Base-by-base conservation (phyloP, 1,140 invertebrate genomes). In the Papilio polytes region DNA sequence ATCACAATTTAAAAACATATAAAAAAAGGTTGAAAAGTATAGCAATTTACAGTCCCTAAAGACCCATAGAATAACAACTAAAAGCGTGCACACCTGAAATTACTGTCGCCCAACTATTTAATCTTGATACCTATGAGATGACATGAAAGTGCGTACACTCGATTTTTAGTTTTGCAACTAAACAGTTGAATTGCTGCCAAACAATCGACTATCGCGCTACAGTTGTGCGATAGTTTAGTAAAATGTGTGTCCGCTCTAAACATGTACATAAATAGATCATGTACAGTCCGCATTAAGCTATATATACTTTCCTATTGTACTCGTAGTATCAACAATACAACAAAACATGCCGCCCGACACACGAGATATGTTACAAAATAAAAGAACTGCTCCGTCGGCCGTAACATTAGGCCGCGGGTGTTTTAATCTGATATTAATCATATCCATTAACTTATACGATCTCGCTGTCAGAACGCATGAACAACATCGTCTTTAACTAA, bases 391-490 rank as follows among this genome's bases (percentile, higher is more conserved):
- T 31, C 63, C 63, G 12, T 13, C 63, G 26, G 26, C 3, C 26
- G 20, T 36, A 70, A 70, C 63, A 70, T 70, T 70, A 70, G 26
- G 63, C 63, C 63, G 63, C 63, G 63, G 63, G 63, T 70, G 63
- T 70, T 70, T 70, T 70, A 70, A 70, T 70, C 63, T 70, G 63
- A 70, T 70, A 66, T 66, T 66, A 66, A 66, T 66, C 22, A 26
- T 26, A 70, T 70, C 63, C 63, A 70, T 70, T 70, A 70, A 70
- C 63, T 70, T 70, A 70, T 70, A 70, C 63, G 26, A 70, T 70
- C 63, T 70, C 22, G 9, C 26, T 70, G 63, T 70, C 63, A 70
- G 63, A 70, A 70, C 26, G 63, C 12, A 70, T 70, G 63, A 70
- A 31, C 63, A 31, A 70, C 63, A 70, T 36, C 26, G 63, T 13